Base-by-base conservation (phyloP, 2,888 invertebrate species). In the Apoda limacodes region DNA sequence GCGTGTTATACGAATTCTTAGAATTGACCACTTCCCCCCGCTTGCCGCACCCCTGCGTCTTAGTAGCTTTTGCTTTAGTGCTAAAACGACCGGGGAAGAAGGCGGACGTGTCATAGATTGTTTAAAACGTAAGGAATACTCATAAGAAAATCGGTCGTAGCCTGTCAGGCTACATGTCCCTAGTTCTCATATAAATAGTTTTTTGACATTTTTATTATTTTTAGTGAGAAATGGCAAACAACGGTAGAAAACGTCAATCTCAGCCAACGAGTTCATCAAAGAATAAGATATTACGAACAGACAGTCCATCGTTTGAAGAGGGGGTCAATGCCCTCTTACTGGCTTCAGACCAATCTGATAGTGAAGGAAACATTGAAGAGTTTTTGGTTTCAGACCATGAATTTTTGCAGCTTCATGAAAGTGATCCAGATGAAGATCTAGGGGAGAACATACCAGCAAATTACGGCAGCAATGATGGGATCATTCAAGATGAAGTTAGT, bases 61-160 rank as follows among this genome's bases (percentile, higher is more conserved):
- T 22, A 35, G 43, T 40, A 43, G 39, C 43, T 45, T 43, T 38
- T 38, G 37, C 36, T 43, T 43, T 39, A 37, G 41, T 39, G n/a
- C n/a, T n/a, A n/a, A n/a, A n/a, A n/a, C n/a, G n/a, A n/a, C n/a
- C n/a, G n/a, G n/a, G n/a, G n/a, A 42, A 39, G 40, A 14, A 24
- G 22, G 32, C 24, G 35, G 35, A 35, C 11, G 35, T 41, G 45
- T 30, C 34, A 9, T 38, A 31, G 26, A 30, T 31, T 31, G 10
- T 22, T 10, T 31, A 28, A 39, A 17, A 38, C 22, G 34, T 30
- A 12, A 25, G 34, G 28, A 33, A 26, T 35, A 13, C 22, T 9
- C 22, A 39, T 33, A 29, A 12, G 26, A 30, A 39, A 39, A 28
- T 32, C 22, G 30, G 12, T n/a, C 21, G 32, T 32, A 41, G 40